phyloP scores from a whole-genome alignment of 2,113 vertebrate species.

The Glaucidium brasilianum region DNA sequence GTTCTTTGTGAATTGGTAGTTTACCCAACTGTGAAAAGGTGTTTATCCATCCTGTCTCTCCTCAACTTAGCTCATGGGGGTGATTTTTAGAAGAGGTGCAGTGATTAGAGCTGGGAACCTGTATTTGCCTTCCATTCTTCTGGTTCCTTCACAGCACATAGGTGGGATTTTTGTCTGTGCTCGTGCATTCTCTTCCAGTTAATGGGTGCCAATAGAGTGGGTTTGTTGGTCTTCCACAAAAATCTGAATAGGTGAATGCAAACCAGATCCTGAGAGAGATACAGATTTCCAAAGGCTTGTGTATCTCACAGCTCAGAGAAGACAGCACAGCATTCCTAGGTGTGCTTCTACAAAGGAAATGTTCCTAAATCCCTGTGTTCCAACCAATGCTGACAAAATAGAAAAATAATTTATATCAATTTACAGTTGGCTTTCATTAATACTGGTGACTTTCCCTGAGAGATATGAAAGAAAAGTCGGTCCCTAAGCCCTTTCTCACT shows the following conservation, averaged over 20 bases:
- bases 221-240: constrained; percentile 30
- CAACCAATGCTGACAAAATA: constrained; percentile 59
- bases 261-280: not conserved
- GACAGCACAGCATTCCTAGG: constrained; percentile 28
- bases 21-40: not conserved
- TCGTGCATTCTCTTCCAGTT: constrained; percentile 30
- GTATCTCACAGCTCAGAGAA: constrained; percentile 47
- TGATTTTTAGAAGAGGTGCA: constrained; percentile 12
- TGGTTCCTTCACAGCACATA: not conserved
- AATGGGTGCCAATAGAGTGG: not conserved
- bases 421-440: constrained; percentile 64
- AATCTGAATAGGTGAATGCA: constrained; percentile 38
- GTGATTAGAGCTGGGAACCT: constrained; percentile 17
- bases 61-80: not conserved
- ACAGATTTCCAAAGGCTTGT: constrained; percentile 45
- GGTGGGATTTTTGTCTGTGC: constrained; percentile 27
- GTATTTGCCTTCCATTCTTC: constrained; percentile 42
- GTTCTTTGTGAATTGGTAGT: not conserved
- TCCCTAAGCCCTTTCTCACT: constrained; percentile 22
- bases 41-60: not conserved
- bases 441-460: constrained; percentile 39
- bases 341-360: constrained; percentile 66
- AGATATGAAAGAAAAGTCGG: not conserved
- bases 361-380: constrained; percentile 67
- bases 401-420: constrained; percentile 48